Base-by-base conservation (phyloP, 2,113 vertebrate species). In the Scophthalmus maximus region DNA sequence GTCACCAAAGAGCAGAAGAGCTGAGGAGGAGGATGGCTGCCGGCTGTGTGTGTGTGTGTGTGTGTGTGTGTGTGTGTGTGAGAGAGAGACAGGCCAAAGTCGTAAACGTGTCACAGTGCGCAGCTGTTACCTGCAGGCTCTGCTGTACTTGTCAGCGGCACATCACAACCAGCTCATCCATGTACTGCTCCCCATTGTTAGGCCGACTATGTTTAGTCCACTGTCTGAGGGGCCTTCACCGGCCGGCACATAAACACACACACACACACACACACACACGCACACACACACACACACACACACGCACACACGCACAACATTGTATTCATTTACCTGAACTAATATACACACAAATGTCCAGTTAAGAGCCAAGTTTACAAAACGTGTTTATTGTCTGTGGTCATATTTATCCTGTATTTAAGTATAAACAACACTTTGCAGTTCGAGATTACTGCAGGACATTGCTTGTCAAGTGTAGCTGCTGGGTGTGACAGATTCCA, bases 71-170 rank as follows among this genome's bases (percentile, higher is more conserved):
- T 42, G 77, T 27, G 58, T 42, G 69, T 51, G 83, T 55, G 80
- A 51, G 38, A 23, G 20, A 58, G 32, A 23, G 30, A 38, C n/a
- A 58, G 52, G 64, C 75, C 30, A 51, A 61, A 82, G 76, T 78
- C 80, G 22, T 89, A 66, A 86, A 84, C 64, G 72, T 81, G 58
- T 67, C 67, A 17, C 63, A 78, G 72, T 56, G 8, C 65, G 77
- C 90, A 91, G 91, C 91, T 92, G 91, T 87, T 91, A 91, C 90
- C 90, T 91, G 87, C 30, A 23, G 68, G 60, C 83, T 88, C 68
- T 86, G 82, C 73, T 73, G 81, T 79, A 76, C 29, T 81, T 89
- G 87, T 88, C 88, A 89, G 70, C 58, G 40, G 55, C 53, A 30
- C 76, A 56, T 89, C 82, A 79, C 46, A 68, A 44, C 58, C 63